Evolutionary conservation across 2,113 vertebrate species (phyloP).

Genomic region (Theristicus caerulescens): DNA sequence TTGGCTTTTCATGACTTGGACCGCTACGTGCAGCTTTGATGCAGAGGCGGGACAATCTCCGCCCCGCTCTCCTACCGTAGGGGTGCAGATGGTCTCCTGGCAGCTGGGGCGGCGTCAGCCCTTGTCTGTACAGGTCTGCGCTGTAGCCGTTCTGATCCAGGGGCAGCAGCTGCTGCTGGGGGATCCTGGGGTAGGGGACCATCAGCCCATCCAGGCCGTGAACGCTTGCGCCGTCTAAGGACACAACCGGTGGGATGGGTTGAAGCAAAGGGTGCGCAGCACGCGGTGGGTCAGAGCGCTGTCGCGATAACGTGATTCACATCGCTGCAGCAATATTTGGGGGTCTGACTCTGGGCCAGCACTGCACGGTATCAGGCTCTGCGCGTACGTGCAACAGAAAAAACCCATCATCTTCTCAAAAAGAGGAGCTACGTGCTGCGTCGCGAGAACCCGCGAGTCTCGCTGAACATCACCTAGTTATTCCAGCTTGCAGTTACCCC

Average conservation of each 20-base stretch:
- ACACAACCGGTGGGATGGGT: neutral
- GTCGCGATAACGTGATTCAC: neutral
- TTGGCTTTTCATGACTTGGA: neutral
- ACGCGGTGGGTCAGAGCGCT: neutral
- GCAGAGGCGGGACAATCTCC: neutral
- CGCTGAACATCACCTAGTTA: fast-evolving
- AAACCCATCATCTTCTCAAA: neutral
- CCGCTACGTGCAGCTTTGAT: neutral
- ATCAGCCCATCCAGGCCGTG: constrained; percentile 86
- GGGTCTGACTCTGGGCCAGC: neutral
- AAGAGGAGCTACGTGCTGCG: neutral
- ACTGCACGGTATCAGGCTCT: fast-evolving
- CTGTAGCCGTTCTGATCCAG: constrained; percentile 85
- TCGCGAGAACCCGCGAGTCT: fast-evolving
- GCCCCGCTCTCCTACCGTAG: constrained; percentile 75
- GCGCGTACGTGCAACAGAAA: neutral
- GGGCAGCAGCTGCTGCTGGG: constrained; percentile 83
- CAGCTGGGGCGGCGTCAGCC: constrained; percentile 86
- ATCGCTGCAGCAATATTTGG: fast-evolving
- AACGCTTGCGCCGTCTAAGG: constrained; percentile 80
- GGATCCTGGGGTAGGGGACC: constrained; percentile 79
- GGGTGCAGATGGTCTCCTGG: constrained; percentile 83
- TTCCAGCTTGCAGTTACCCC: neutral
- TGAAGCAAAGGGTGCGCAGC: neutral
- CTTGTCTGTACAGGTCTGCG: constrained; percentile 84